Base-by-base conservation (phyloP, 2,888 invertebrate species). In the Achlya flavicornis region DNA sequence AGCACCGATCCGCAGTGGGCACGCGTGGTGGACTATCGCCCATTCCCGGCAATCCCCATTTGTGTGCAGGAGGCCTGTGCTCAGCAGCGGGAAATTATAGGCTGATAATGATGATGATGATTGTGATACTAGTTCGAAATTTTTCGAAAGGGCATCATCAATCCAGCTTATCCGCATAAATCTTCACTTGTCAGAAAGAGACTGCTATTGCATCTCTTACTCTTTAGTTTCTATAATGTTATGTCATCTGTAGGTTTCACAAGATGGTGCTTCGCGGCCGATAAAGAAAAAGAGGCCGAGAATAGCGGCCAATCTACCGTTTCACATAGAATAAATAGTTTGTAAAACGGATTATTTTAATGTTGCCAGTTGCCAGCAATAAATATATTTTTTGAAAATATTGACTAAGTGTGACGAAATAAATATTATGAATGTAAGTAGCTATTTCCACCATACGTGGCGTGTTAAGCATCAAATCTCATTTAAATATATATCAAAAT, bases 241-340 rank as follows among this genome's bases (percentile, higher is more conserved):
- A 16, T 19, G 10, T 53, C 19, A 12, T 53, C 67, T 63, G 64
- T 78, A 78, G 65, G 84, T 77, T 63, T 65, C 76, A 26, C 78
- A 77, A 64, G 72, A 79, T n/a, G 61, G 74, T 35, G 65, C 78
- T 58, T 70, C 81, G 61, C 80, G 85, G 62, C 85, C 85, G 3
- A 82, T 84, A 53, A 89, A 83, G 70, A 92, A 89, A 82, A 91
- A 84, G 77, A 92, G 86, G 68, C 87, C 90, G 0, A 87, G 93
- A 77, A 90, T 93, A 78, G 93, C 93, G 2, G 93, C 93, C 60
- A 93, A 93, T 71, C 80, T 93, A 12, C 93, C 93, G 1, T 92
- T 93, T 74, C 87, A 90, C 63, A 84, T 86, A 77, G 92, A 91
- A 33, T 89, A 88, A 80, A 67, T 65, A 73, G 65, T 63, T 19